phyloP scores from a whole-genome alignment of 2,888 invertebrate species.

The Hoplodrina blanda region DNA sequence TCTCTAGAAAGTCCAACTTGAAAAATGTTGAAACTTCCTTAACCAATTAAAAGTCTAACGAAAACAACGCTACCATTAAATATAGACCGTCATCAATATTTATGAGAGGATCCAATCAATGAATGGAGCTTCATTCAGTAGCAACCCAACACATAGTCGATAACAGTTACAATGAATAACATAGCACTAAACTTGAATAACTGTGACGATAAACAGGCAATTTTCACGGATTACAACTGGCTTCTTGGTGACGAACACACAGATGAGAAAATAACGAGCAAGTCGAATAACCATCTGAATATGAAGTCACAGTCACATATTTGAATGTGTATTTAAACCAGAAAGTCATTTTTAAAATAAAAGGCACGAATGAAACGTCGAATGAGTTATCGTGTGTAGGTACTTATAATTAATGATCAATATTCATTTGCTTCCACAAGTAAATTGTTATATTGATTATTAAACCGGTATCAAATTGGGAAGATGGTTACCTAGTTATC shows the following conservation, averaged over 20 bases:
- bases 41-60: slow-evolving; percentile 5
- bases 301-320: too few species aligned
- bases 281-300: neutral
- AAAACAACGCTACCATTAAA: neutral
- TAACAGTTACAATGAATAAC: slow-evolving; percentile 63
- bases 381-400: too few species aligned
- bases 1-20: neutral
- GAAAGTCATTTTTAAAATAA: neutral
- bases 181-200: slow-evolving; percentile 68
- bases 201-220: slow-evolving; percentile 75
- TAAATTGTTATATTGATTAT: too few species aligned
- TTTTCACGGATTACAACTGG: slow-evolving; percentile 78
- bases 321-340: neutral
- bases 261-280: slow-evolving; percentile 38
- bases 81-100: slow-evolving; percentile 45
- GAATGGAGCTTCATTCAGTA: slow-evolving; percentile 59
- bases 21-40: neutral
- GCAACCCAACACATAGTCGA: slow-evolving; percentile 55
- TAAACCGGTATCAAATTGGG: too few species aligned
- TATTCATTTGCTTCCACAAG: too few species aligned
- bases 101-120: slow-evolving; percentile 52
- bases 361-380: too few species aligned
- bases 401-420: too few species aligned
- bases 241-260: slow-evolving; percentile 67
- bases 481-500: too few species aligned